phyloP scores from a whole-genome alignment of 2,888 invertebrate genomes.

The Patella pellucida region DNA sequence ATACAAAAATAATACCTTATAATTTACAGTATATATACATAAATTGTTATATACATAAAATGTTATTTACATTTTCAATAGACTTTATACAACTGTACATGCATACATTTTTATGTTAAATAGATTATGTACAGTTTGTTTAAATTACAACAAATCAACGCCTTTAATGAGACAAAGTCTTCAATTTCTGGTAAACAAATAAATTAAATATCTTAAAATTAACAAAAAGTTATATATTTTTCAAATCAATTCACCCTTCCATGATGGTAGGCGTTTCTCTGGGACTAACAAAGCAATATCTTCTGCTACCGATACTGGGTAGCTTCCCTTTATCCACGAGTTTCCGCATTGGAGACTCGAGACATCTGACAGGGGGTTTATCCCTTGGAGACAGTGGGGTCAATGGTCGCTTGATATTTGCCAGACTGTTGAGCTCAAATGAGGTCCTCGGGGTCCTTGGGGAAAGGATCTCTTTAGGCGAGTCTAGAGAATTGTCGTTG shows the following conservation, averaged over 20 bases:
- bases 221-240: not conserved
- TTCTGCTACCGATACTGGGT: conserved; percentile 3
- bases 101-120: too few species aligned
- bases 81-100: too few species aligned
- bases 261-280: conserved; percentile 1
- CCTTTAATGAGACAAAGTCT: too few species aligned
- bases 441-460: not conserved
- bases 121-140: too few species aligned
- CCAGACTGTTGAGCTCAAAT: not conserved
- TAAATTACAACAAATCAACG: too few species aligned
- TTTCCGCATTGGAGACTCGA: conserved; percentile 1
- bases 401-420: not conserved
- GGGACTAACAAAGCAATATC: not conserved
- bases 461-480: not conserved
- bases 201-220: too few species aligned
- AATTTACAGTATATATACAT: too few species aligned
- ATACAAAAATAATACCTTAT: too few species aligned
- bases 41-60: too few species aligned
- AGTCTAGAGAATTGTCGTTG: not conserved
- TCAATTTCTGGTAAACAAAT: too few species aligned
- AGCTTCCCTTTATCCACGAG: not conserved
- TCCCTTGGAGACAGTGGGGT: not conserved
- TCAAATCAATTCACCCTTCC: not conserved
- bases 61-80: too few species aligned
- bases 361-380: not conserved